Conservation (phyloP, 2,797 vertebrate genomes). For the Darevskia nairensis region DNA sequence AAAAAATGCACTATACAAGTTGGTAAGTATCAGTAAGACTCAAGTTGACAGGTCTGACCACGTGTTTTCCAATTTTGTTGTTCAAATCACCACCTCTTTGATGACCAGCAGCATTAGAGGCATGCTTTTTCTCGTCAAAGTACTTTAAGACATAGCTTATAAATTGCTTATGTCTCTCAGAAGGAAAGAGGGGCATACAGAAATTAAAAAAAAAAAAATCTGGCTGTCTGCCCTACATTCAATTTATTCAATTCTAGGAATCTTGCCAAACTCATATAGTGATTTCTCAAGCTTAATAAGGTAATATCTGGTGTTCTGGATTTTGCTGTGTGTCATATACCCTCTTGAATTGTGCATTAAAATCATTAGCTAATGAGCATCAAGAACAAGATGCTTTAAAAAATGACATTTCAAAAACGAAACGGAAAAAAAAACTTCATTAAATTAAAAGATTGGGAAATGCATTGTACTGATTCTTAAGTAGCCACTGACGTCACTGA, state of each 20-base stretch:
- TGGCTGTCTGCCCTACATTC: slow-evolving; percentile 1
- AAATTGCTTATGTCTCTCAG: slow-evolving; percentile 1
- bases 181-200: slow-evolving; percentile 25
- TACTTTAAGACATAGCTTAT: neutral
- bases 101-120: slow-evolving; percentile 50
- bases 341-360: neutral
- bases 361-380: neutral
- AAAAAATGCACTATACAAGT: slow-evolving; percentile 5
- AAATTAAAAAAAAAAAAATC: neutral
- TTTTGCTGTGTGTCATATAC: slow-evolving; percentile 15
- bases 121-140: neutral
- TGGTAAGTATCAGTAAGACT: slow-evolving; percentile 25
- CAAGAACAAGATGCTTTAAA: neutral
- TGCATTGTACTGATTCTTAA: neutral
- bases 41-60: slow-evolving; percentile 26
- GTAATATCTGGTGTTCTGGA: neutral
- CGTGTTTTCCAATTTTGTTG: neutral
- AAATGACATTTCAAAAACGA: slow-evolving; percentile 18
- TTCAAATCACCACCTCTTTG: slow-evolving; percentile 36
- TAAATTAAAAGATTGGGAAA: neutral
- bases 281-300: slow-evolving; percentile 6
- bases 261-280: neutral
- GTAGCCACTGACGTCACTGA: neutral
- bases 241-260: slow-evolving; percentile 44
- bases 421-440: slow-evolving; percentile 5